Evolutionary conservation across 2,888 invertebrate species (phyloP), one percentile per base, ranked within the genome.

Genomic region (Temnothorax unifasciatus): DNA sequence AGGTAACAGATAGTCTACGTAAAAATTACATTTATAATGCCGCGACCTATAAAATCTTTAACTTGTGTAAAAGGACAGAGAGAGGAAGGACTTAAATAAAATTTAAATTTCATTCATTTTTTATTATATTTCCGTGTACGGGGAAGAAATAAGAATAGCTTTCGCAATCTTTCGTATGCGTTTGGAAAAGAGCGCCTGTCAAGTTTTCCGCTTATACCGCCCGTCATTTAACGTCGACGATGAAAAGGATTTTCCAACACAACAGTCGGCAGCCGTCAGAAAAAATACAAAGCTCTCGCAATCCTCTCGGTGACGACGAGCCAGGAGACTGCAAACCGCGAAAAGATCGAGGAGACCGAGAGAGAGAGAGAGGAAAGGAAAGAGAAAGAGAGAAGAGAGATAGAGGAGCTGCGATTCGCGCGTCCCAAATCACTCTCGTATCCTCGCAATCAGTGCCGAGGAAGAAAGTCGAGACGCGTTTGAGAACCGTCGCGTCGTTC

Each of bases 401-500:
- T 3, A 68, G 34, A 77, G 44, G 47, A 69, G 63, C 25, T 38
- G 47, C 34, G 75, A 76, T 47, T 69, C 47, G 57, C 57, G 79
- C 50, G 68, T 68, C 41, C 66, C 21, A 47, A 83, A 77, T 83
- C 68, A 57, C 41, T 64, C 77, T 44, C 50, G 68, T 59, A 61
- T 77, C 77, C 76, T 68, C 34, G 59, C 47, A 61, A 71, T 63
- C 83, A 44, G 34, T 50, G 83, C 21, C 61, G 81, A n/a, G 64
- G 75, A 83, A 59, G 76, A 83, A 83, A 75, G 69, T 41, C 61
- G 21, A 21, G 61, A 74, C 59, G 47, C 47, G 83, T 69, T 85
- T 85, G 85, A 69, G 85, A 85, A 83, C 85, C 85, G 52, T 66
- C 82, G 71, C 85, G 52, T 66, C 82, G 71, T 81, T 54, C 84